A percentile compares a stretch with the other conserved stretches of the same genome.
Conservation (phyloP, 2,888 invertebrate genomes). For the Carpatolechia fugitivella region DNA sequence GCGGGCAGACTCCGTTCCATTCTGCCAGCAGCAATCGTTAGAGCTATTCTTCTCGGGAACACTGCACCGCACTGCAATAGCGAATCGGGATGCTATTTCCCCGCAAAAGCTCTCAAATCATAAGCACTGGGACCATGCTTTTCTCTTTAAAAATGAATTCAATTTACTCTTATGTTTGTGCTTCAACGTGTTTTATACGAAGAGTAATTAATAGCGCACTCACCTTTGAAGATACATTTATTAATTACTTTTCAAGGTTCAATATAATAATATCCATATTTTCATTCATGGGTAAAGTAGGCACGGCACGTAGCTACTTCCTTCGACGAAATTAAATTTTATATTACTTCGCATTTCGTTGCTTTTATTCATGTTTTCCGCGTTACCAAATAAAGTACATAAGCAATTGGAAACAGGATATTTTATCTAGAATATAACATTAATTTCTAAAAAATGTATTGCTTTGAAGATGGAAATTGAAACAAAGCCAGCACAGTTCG, state of each 20-base stretch:
- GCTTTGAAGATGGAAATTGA: background rate
- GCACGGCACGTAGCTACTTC: background rate
- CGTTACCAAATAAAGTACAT: background rate
- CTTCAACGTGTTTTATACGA: background rate
- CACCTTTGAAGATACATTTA: slow-evolving; percentile 47
- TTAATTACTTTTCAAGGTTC: slow-evolving; percentile 41
- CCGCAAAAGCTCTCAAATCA: slow-evolving; percentile 44
- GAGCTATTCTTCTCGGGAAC: slow-evolving; percentile 40
- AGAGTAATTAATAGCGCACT: slow-evolving; percentile 36
- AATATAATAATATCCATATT: slow-evolving; percentile 28
- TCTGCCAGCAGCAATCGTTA: slow-evolving; percentile 40
- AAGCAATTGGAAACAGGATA: background rate
- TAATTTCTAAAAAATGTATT: background rate
- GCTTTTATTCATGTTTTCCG: background rate
- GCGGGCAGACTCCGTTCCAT: slow-evolving; percentile 38
- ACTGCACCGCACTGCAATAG: slow-evolving; percentile 21
- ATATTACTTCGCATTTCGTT: background rate
- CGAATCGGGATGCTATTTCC: slow-evolving; percentile 31
- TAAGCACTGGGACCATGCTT: slow-evolving; percentile 39
- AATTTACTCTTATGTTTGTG: background rate
- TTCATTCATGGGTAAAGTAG: background rate
- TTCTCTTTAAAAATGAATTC: slow-evolving; percentile 22
- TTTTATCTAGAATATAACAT: background rate
- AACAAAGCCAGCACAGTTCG: slow-evolving; percentile 1
- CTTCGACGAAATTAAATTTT: background rate